Percentiles rank a stretch among this genome's conserved stretches.
Conservation (phyloP, 2,888 invertebrate species). For the Acleris emargana region DNA sequence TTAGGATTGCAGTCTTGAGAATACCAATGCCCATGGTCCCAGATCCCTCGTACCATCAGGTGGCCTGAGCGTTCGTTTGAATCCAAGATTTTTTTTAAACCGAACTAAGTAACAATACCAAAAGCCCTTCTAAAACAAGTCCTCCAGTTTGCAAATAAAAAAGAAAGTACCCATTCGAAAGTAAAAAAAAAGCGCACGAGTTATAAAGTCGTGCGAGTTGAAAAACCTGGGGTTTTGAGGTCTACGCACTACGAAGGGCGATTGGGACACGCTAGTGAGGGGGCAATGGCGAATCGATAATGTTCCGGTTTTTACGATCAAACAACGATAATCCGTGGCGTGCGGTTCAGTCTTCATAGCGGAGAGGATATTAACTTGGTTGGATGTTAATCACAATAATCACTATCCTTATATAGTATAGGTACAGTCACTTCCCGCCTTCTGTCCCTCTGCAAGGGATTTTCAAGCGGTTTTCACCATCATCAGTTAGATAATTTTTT, state of each 20-base stretch:
- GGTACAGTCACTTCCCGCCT: too few species aligned
- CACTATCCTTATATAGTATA: too few species aligned
- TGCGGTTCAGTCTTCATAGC: too few species aligned
- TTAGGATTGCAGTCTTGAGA: too few species aligned
- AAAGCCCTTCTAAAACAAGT: background rate
- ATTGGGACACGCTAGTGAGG: conserved; percentile 20
- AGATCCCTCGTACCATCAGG: too few species aligned
- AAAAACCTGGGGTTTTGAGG: conserved; percentile 17
- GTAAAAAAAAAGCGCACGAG: background rate
- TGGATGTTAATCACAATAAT: too few species aligned
- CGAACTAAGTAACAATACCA: background rate
- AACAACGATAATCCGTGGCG: background rate
- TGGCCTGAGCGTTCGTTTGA: too few species aligned
- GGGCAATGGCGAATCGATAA: conserved; percentile 4
- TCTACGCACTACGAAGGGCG: conserved; percentile 24
- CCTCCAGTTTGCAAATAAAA: background rate
- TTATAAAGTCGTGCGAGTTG: conserved; percentile 8
- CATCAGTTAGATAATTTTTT: too few species aligned
- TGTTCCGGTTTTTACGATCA: conserved; percentile 10
- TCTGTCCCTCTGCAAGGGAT: too few species aligned
- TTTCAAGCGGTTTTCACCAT: too few species aligned
- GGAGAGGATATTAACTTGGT: too few species aligned
- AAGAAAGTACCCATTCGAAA: background rate
- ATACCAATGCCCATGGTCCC: too few species aligned
- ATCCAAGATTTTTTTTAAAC: background rate